These are phyloP conservation scores for Malurus cyaneus DNA, from an alignment of 2,113 vertebrate genomes.

Conservation along the genomic window DNA sequence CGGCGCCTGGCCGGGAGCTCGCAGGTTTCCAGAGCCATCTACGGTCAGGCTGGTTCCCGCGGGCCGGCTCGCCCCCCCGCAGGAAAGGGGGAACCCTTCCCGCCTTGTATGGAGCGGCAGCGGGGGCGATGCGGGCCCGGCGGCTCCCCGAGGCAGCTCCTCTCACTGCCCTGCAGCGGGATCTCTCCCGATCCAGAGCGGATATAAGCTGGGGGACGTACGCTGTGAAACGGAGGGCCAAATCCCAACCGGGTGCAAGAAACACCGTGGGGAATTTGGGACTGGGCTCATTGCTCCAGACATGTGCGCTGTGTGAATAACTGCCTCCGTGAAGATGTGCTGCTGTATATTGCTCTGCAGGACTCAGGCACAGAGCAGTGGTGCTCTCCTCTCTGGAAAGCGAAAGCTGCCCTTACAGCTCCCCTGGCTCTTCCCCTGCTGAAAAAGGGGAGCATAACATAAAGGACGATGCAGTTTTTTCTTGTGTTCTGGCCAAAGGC, in stretches of 20 bases:
- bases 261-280: neutral
- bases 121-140: neutral
- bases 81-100: slow-evolving; percentile 32
- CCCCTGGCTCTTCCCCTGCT: neutral
- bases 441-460: neutral
- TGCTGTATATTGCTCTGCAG: neutral
- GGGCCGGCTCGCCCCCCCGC: neutral
- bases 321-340: neutral
- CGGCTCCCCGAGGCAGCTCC: neutral
- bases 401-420: neutral
- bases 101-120: slow-evolving; percentile 69
- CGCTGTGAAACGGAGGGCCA: neutral
- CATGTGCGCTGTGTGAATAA: neutral
- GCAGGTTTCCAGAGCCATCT: slow-evolving; percentile 70
- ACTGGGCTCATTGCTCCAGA: neutral
- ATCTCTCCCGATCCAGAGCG: accelerated
- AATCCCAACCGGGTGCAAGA: neutral
- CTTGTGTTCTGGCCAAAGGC: neutral
- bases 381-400: neutral
- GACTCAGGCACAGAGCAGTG: neutral
- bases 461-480: neutral
- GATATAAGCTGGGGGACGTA: too few relatives aligned
- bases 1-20: neutral
- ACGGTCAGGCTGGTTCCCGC: slow-evolving; percentile 59
- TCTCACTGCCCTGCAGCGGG: accelerated